These are phyloP conservation scores for Rafetus swinhoei DNA, from an alignment of 2,113 vertebrate species.

Conservation along the genomic window DNA sequence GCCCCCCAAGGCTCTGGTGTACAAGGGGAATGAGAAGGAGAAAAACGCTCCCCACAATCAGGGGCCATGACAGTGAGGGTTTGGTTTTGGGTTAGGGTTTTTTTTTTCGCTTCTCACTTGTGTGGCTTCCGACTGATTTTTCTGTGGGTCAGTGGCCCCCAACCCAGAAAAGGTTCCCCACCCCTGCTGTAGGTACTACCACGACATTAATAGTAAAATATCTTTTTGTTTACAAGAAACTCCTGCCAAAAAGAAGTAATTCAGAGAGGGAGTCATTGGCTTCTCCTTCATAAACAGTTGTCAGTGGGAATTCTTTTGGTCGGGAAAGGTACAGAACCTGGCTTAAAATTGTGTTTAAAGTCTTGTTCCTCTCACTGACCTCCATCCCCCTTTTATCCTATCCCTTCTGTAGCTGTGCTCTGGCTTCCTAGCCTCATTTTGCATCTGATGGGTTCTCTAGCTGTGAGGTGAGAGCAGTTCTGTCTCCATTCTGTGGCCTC, in stretches of 20 bases:
- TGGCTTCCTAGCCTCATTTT: neutral
- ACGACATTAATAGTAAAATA: neutral
- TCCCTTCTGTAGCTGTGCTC: neutral
- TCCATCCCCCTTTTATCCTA: neutral
- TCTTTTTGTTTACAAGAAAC: neutral
- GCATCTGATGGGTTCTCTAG: neutral
- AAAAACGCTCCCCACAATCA: no score
- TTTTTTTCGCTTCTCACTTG: no score
- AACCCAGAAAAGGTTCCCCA: no score
- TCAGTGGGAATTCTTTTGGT: neutral
- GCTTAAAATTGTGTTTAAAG: neutral
- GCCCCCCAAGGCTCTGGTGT: no score
- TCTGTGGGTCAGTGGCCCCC: no score
- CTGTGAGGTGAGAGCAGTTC: neutral
- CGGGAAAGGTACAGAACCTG: neutral
- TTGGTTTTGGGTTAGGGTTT: no score
- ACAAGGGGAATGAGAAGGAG: no score
- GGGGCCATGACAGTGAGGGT: no score
- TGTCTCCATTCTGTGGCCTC: neutral
- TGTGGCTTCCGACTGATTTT: no score
- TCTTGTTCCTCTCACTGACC: neutral
- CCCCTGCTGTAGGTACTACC: neutral
- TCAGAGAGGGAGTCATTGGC: neutral
- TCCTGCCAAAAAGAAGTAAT: neutral
- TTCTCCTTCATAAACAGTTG: neutral